phyloP scores from a whole-genome alignment of 2,888 invertebrate species.

The Spatulosminthurus flaviceps region DNA sequence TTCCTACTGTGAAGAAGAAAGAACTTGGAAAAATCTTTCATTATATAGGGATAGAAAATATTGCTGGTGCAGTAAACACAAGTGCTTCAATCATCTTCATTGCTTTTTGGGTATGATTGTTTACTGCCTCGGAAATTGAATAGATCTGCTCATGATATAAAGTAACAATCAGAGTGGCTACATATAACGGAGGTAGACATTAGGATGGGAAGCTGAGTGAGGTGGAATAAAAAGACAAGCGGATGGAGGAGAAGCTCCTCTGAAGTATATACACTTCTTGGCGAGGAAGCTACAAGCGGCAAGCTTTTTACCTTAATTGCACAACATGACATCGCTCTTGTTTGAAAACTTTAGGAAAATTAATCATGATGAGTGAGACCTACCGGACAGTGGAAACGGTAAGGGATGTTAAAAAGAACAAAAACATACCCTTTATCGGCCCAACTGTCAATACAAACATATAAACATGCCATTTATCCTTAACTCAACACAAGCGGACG shows the following conservation, averaged over 20 bases:
- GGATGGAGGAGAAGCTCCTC: not conserved
- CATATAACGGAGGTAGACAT: no score
- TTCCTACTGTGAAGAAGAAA: no score
- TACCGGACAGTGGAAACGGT: slow-evolving; percentile 21
- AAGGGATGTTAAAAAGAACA: slow-evolving; percentile 11
- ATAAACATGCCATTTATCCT: slow-evolving; percentile 27
- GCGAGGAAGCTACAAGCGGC: not conserved
- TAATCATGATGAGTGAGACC: slow-evolving; percentile 22
- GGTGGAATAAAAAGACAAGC: not conserved
- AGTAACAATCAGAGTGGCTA: no score
- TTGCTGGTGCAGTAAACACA: no score
- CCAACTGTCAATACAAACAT: slow-evolving; percentile 13
- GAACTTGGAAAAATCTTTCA: no score
- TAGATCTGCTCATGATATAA: no score
- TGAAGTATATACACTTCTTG: not conserved
- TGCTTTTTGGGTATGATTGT: no score
- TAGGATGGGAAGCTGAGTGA: not conserved
- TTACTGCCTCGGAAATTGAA: no score
- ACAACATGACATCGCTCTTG: slow-evolving; percentile 21
- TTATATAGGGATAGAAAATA: no score
- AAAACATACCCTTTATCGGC: slow-evolving; percentile 21
- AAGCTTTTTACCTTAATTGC: slow-evolving; percentile 18
- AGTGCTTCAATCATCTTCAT: no score
- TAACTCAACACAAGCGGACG: slow-evolving; percentile 2
- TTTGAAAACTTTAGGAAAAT: slow-evolving; percentile 15